Evolutionary conservation across 2,797 vertebrate species (phyloP).

Genomic region (Leuciscus waleckii): DNA sequence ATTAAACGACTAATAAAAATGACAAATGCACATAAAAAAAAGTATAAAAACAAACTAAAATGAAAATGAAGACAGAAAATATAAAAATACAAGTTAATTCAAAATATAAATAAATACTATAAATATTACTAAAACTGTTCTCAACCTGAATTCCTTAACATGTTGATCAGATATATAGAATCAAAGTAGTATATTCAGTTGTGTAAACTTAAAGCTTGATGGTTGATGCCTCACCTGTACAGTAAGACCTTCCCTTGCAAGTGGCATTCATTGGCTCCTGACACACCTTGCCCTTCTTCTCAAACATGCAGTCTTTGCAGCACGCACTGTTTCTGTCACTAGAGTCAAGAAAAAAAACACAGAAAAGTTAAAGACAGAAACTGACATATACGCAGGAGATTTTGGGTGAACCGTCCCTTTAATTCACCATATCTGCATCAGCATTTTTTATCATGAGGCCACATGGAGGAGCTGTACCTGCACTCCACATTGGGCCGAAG

Average conservation of each 20-base stretch:
- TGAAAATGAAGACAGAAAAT: background rate
- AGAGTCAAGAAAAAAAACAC: background rate
- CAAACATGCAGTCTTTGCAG: constrained; percentile 89
- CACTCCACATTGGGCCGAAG: constrained; percentile 80
- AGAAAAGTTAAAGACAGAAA: background rate
- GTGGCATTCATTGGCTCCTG: constrained; percentile 95
- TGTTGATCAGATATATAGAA: background rate
- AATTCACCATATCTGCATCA: background rate
- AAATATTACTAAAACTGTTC: background rate
- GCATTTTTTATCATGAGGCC: background rate
- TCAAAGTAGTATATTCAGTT: background rate
- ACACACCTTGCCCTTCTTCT: constrained; percentile 87
- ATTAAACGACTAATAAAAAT: background rate
- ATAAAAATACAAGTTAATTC: background rate
- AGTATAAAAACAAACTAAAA: background rate
- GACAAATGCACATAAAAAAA: background rate
- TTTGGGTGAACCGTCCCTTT: background rate
- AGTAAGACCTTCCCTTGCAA: constrained; percentile 92
- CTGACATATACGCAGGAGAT: background rate
- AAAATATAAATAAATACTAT: background rate
- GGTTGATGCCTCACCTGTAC: constrained; percentile 84
- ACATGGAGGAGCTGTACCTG: constrained; percentile 81
- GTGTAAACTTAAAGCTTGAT: background rate
- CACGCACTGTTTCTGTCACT: constrained; percentile 97
- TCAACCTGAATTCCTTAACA: background rate